Evolutionary conservation across 92 coral and sea anemone species (phyloP).

Genomic region (Heliopora coerulea): DNA sequence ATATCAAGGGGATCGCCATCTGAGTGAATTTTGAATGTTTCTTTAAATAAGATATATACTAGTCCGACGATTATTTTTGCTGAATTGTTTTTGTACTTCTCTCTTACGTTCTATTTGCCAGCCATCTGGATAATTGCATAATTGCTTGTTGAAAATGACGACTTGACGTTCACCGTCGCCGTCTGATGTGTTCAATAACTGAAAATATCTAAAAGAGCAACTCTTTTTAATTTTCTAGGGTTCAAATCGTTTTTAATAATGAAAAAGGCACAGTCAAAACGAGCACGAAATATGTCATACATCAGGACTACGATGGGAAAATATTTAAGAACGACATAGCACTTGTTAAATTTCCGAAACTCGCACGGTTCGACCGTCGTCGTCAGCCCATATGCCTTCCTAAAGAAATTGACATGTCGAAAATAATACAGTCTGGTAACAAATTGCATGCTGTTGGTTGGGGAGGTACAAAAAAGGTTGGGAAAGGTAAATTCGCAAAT

Average conservation of each 20-base stretch:
- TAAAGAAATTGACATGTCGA: conserved; percentile 13
- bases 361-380: conserved; percentile 43
- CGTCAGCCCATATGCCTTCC: conserved; percentile 53
- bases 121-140: too few relatives aligned
- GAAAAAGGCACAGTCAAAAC: background rate
- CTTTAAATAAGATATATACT: too few relatives aligned
- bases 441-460: conserved; percentile 62
- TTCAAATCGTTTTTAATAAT: background rate
- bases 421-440: background rate
- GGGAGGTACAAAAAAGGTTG: conserved; percentile 43
- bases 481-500: background rate
- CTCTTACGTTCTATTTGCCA: too few relatives aligned
- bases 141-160: too few relatives aligned
- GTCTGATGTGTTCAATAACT: too few relatives aligned
- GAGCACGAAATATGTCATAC: background rate
- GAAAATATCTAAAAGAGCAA: too few relatives aligned
- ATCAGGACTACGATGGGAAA: background rate
- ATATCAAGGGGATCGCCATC: too few relatives aligned
- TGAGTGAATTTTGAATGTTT: too few relatives aligned
- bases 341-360: conserved; percentile 47
- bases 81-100: too few relatives aligned
- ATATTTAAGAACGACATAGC: conserved; percentile 49
- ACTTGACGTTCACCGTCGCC: too few relatives aligned
- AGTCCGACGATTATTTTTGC: too few relatives aligned
- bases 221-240: background rate